A percentile compares a stretch with the other conserved stretches of the same genome.
phyloP scores from a whole-genome alignment of 2,888 invertebrate species.

The Sussaba pulchella region DNA sequence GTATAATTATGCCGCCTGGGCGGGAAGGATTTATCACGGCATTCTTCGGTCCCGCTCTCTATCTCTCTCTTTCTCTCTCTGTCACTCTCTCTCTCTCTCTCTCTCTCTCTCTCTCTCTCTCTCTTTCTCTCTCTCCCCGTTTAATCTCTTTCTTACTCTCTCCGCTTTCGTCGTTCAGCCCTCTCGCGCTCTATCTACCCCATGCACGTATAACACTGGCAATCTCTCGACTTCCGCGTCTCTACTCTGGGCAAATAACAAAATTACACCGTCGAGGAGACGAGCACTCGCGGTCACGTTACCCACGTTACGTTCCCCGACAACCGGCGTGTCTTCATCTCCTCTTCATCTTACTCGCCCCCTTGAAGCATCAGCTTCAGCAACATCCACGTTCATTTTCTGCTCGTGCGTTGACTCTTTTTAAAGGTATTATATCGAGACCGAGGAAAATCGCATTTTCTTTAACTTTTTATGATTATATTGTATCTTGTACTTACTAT shows the following conservation, averaged over 20 bases:
- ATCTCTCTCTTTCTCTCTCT: constrained; percentile 18
- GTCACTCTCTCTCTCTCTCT: constrained; percentile 20
- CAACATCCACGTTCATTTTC: constrained; percentile 17
- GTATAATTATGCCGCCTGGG: constrained; percentile 72
- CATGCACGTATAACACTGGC: constrained; percentile 32
- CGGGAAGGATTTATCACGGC: constrained; percentile 72
- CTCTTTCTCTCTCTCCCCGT: constrained; percentile 7
- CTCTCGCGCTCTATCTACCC: constrained; percentile 36
- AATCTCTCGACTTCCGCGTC: constrained; percentile 72
- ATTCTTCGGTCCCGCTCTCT: constrained; percentile 55
- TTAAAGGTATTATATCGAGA: constrained; percentile 70
- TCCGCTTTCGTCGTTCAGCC: constrained; percentile 16
- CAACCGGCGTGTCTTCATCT: constrained; percentile 63
- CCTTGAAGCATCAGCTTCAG: constrained; percentile 45
- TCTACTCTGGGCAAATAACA: constrained; percentile 75
- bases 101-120: constrained; percentile 13
- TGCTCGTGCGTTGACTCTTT: constrained; percentile 34
- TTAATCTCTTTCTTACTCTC: constrained; percentile 12
- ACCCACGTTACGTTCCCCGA: constrained; percentile 55
- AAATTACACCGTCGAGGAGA: constrained; percentile 69
- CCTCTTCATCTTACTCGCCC: constrained; percentile 60
- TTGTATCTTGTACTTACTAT: background rate
- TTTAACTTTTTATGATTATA: constrained; percentile 10
- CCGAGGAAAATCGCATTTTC: constrained; percentile 61
- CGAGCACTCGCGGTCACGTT: constrained; percentile 59